Evolutionary conservation across 2,797 vertebrate species (phyloP), one percentile per base, ranked within the genome.

Genomic region (Alectoris magna): DNA sequence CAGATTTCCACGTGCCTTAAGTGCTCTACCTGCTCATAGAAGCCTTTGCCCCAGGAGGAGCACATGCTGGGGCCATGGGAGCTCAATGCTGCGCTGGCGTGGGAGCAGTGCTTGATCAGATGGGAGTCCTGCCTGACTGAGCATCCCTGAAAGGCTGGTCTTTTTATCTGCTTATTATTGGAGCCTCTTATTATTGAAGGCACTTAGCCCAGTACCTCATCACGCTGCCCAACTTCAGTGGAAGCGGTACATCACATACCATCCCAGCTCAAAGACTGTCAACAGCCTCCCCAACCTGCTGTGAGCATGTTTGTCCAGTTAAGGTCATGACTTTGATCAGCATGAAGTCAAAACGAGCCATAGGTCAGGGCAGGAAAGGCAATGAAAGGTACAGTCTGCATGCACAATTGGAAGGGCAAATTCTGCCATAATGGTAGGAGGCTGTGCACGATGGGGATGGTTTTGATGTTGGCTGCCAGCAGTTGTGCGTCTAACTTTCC

Each of bases 351-450:
- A 24, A 21, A 36, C 4, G 9, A 14, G 38, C 38, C 38, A 38
- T 41, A 19, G 39, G 39, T 43, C 27, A 21, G 31, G 38, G 38
- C 60, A 63, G 67, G 39, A 51, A 17, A 49, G n/a, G 83, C 13
- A 3, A 27, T 0, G 53, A 15, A 22, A 88, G 53, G 56, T n/a
- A 49, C 5, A 1, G 0, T 70, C 49, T 69, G 87, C 85, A 94
- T 90, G 86, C 48, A 70, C 36, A 21, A 70, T 8, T 5, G 76
- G 71, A 60, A 87, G 84, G 67, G 58, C 91, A 84, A 94, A 94
- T 86, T 75, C 79, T 79, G 83, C 72, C 71, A 60, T 1, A 53
- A 53, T 71, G 21, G 58, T 36, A 36, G 34, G 58, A 59, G 24
- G 56, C 18, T 34, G n/a, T 13, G 19, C 19, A 22, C n/a, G 34